These are phyloP conservation scores for Pygoscelis antarcticus DNA, from an alignment of 2,113 vertebrate genomes.

Conservation along the genomic window DNA sequence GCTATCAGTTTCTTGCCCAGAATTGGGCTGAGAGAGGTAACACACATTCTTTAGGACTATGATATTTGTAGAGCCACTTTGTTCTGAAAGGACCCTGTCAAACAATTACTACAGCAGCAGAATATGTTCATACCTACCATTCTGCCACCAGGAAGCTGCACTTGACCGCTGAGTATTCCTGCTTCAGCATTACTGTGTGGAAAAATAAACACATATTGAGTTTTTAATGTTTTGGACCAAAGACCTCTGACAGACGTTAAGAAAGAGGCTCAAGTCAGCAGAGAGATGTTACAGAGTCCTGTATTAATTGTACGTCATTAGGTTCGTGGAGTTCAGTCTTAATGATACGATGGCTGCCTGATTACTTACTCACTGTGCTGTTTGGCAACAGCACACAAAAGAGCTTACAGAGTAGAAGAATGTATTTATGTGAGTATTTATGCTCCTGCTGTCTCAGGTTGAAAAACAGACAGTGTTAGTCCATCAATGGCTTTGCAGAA, in stretches of 20 bases:
- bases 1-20: background rate
- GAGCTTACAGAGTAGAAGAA: background rate
- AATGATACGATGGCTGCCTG: background rate
- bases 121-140: background rate
- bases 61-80: background rate
- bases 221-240: background rate
- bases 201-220: background rate
- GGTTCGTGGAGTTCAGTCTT: background rate
- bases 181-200: background rate
- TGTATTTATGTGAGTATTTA: background rate
- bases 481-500: background rate
- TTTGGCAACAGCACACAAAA: background rate
- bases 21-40: background rate
- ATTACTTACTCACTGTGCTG: background rate
- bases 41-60: background rate
- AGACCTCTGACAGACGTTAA: background rate
- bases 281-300: background rate
- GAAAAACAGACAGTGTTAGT: background rate
- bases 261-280: background rate
- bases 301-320: background rate
- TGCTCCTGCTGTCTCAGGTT: background rate
- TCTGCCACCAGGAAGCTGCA: background rate
- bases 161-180: background rate
- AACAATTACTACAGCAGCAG: background rate
- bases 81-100: background rate